Evolutionary conservation across 2,113 vertebrate genomes (phyloP), one percentile per base, ranked within the genome.

Genomic region (Calonectris borealis): DNA sequence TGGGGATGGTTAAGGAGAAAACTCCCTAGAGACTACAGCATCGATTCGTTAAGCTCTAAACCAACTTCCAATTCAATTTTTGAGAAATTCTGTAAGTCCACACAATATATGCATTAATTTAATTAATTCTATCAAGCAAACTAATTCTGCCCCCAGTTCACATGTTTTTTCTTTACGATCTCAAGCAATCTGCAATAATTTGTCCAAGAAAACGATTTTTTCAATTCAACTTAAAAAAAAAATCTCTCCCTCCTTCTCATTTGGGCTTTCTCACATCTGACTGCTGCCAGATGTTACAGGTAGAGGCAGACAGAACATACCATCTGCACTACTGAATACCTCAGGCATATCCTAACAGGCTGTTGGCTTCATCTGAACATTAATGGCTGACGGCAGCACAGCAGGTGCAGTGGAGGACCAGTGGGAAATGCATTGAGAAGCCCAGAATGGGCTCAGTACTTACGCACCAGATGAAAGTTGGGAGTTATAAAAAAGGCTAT

Each of bases 281-380:
- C 81, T 94, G 84, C 66, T 95, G 93, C 87, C 93, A 95, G 94
- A 95, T 95, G 94, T 91, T 97, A n/a, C 73, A 96, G 95, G 93
- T 94, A 89, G 49, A 91, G n/a, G 73, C 86, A 95, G 88, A 65
- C 57, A 94, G 95, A 88, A 89, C 61, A 54, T 4, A 12, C 93
- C 94, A 94, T 94, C 95, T 95, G 96, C 62, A 60, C 66, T 62
- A 1, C 40, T 66, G 84, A 69, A 54, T 19, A 51, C 68, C 86
- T 85, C 51, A 13, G 81, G 49, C 84, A 76, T 13, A 55, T 82
- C 54, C 58, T 58, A 95, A 94, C 89, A 89, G 83, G 86, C 66
- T 89, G 46, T 27, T 91, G 86, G 89, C 88, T 94, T 83, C 10
- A 7, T 75, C 65, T 80, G 81, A 94, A 73, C 84, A 58, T 77